Base-by-base conservation (phyloP, 2,797 vertebrate species). In the Epinephelus malabaricus region DNA sequence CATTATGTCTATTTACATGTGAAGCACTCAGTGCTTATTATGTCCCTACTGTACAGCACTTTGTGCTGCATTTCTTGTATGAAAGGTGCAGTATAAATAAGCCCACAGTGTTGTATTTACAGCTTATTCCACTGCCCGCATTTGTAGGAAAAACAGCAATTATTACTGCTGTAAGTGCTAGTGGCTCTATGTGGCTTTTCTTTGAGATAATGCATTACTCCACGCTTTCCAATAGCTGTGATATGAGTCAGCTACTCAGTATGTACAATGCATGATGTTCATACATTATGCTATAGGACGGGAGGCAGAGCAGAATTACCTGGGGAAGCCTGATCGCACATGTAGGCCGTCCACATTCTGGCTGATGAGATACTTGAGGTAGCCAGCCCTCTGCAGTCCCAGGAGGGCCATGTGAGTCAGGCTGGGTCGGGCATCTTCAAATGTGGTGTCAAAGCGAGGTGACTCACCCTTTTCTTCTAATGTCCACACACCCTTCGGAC, bases 331-430 rank as follows among this genome's bases (percentile, higher is more conserved):
- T 0, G 98, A 99, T 18, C 98, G 96, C 43, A 99, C 92, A 11
- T 99, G 98, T 17, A 99, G 93, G 6, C 98, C 98, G 0, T 99
- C 98, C 63, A 99, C 98, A 0, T 99, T 99, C 91, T 99, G 98
- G 94, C 98, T 99, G 94, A 99, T 94, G 73, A 99, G 94, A 93
- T 98, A 99, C 82, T 96, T 96, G 56, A 99, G 94, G 81, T 96
- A 92, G 2, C 98, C 97, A 0, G 96, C 96, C 2, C 95, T 95
- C 87, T 99, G 96, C 69, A 99, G 95, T 70, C 95, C 97, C 80
- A 99, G 88, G 38, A 99, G 95, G 0, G 98, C 97, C 97, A 99
- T 94, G 94, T 99, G 98, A 15, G 98, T 99, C 77, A 94, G 84
- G 19, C 97, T 97, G 59, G 98, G 98, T n/a, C 84, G 88, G 0